Evolutionary conservation across 1,140 invertebrate species (phyloP), one percentile per base, ranked within the genome.

Genomic region (Drosophila rhopaloa): DNA sequence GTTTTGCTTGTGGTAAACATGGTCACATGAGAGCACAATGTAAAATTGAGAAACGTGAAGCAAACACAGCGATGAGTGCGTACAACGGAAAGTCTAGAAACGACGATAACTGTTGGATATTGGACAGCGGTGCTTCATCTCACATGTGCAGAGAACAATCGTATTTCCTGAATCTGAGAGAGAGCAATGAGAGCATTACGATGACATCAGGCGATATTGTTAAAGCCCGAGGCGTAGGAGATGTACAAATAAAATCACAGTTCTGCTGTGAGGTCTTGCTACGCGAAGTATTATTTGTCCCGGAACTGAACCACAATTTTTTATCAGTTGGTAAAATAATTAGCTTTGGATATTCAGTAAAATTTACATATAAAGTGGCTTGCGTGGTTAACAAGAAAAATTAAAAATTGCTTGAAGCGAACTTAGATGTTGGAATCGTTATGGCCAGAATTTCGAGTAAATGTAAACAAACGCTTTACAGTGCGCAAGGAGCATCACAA

Each of bases 241-340:
- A 27, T n/a, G 47, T 48, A n/a, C 16, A 44, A 44, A 44, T 44
- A 19, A 44, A 44, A 44, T 44, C 8, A 19, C 43, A 19, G 14
- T 44, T 19, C 19, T 44, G 41, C 14, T 8, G 41, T 43, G 7
- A 43, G n/a, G 24, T 24, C 24, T 48, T 27, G 47, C 24, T 48
- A 48, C 24, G 46, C 47, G 24, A 43, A 48, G 46, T 27, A 27
- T 48, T 48, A 27, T 50, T 50, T 50, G 48, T 50, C 24, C 27
- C 48, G 48, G 48, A 32, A 50, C 13, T 50, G 27, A 50, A 14
- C 27, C 13, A 50, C 7, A 50, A 50, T 50, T 50, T 50, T 29
- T 29, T 48, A 50, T 32, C n/a, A 14, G 7, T 29, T 32, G 27
- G 27, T 50, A 50, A 29, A 50, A n/a, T 32, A 5, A 46, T 46